Evolutionary conservation across 2,113 vertebrate species (phyloP).

Genomic region (Tachycineta bicolor): DNA sequence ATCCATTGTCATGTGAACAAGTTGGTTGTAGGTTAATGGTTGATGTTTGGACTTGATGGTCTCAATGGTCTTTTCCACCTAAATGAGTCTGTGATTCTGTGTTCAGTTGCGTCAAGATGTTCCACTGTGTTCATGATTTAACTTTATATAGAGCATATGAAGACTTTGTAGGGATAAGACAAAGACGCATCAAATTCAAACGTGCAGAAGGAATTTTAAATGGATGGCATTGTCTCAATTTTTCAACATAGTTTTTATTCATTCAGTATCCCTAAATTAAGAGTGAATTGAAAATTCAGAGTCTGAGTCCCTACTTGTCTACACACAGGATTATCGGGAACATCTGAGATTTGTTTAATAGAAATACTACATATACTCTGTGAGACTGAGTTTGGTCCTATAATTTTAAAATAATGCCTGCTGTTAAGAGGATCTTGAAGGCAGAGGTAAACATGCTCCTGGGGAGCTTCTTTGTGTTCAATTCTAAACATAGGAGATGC

Average conservation of each 20-base stretch:
- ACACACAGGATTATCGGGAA: background rate
- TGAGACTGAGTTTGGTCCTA: background rate
- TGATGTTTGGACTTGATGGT: background rate
- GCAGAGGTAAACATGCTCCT: background rate
- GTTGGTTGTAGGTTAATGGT: rapidly evolving
- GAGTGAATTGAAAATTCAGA: background rate
- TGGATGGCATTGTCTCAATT: background rate
- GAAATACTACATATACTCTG: background rate
- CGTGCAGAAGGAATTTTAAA: background rate
- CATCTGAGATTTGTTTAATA: background rate
- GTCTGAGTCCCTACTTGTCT: background rate
- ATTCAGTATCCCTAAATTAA: background rate
- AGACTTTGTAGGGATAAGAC: background rate
- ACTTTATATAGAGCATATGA: background rate
- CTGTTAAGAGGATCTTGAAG: background rate
- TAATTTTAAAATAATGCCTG: background rate
- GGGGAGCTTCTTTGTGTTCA: background rate
- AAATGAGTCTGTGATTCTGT: background rate
- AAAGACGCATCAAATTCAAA: background rate
- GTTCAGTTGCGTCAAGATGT: background rate
- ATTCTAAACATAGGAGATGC: background rate
- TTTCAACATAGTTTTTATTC: background rate
- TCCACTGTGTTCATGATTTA: background rate
- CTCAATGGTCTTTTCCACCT: background rate
- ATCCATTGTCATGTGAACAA: background rate